Evolutionary conservation across 2,797 vertebrate species (phyloP), one percentile per base, ranked within the genome.

Genomic region (Emys orbicularis): DNA sequence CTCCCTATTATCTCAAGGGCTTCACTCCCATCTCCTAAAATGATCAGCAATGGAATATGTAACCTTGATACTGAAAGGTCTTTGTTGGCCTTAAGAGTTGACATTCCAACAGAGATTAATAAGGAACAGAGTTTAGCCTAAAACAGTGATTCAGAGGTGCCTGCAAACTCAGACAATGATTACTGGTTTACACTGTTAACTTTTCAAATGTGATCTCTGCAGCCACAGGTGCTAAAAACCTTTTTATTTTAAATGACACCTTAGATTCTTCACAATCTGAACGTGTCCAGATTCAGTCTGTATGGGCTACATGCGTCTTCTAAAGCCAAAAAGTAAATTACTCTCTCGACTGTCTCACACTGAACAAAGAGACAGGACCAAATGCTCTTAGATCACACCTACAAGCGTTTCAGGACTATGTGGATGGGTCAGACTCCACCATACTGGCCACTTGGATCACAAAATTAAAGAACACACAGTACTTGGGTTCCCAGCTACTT

Each of bases 1-100:
- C 50, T 84, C 77, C 82, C 27, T 41, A 84, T 21, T 5, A 18
- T 21, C 41, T 74, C 44, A 49, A 0, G 1, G 37, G 85, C 54
- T 93, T 86, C 77, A 8, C 4, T 5, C 29, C 34, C 50, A 21
- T 89, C 79, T 72, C 92, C 86, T 93, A 65, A 79, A 85, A 21
- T 0, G 0, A 88, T 2, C 34, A 37, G 8, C 11, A 93, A 85
- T 6, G 25, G 91, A 16, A 83, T 8, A 41, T 10, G 61, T 49
- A 77, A 77, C 12, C 27, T 31, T 47, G 37, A 76, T 44, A 76
- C 72, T 11, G 11, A 21, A 44, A 25, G 41, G 6, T 41, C 19
- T 74, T 72, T 25, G 21, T 41, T 72, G 37, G 21, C 16, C 37
- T 41, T 74, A 74, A 74, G 72, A 77, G 44, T 49, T 3, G 12